These are phyloP conservation scores for Lottia gigantea DNA, from an alignment of 2,888 invertebrate species.

Conservation along the genomic window DNA sequence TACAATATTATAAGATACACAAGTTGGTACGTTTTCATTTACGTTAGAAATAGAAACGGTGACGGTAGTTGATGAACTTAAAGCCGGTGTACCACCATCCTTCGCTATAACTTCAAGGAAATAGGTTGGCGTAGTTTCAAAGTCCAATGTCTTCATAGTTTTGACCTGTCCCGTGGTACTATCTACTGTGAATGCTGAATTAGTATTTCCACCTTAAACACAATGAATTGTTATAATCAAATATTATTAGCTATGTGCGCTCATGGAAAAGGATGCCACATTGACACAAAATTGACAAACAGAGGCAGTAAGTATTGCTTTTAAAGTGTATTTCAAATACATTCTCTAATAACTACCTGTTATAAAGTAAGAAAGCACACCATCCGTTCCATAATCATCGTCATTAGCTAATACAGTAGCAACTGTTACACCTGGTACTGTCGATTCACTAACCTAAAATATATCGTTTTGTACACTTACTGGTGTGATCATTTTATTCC, in stretches of 20 bases:
- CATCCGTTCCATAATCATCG: slow-evolving; percentile 46
- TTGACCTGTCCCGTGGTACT: slow-evolving; percentile 26
- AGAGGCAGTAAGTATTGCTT: not conserved
- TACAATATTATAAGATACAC: slow-evolving; percentile 32
- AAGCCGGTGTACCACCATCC: slow-evolving; percentile 32
- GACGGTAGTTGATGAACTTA: slow-evolving; percentile 24
- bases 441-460: slow-evolving; percentile 23
- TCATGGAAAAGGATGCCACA: too few species aligned
- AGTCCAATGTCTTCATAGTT: slow-evolving; percentile 28
- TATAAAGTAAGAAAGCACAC: slow-evolving; percentile 39
- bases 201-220: slow-evolving; percentile 38
- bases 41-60: slow-evolving; percentile 44
- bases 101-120: slow-evolving; percentile 36
- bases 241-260: too few species aligned
- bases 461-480: not conserved
- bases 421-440: slow-evolving; percentile 20
- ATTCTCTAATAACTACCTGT: slow-evolving; percentile 35
- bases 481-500: not conserved
- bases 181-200: slow-evolving; percentile 29
- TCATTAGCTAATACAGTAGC: slow-evolving; percentile 41
- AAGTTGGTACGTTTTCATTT: slow-evolving; percentile 54
- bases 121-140: slow-evolving; percentile 33
- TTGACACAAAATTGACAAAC: too few species aligned
- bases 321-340: too few species aligned
- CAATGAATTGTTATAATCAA: not conserved